Evolutionary conservation across 1,140 invertebrate species (phyloP).

Genomic region (Adoxophyes honmai): DNA sequence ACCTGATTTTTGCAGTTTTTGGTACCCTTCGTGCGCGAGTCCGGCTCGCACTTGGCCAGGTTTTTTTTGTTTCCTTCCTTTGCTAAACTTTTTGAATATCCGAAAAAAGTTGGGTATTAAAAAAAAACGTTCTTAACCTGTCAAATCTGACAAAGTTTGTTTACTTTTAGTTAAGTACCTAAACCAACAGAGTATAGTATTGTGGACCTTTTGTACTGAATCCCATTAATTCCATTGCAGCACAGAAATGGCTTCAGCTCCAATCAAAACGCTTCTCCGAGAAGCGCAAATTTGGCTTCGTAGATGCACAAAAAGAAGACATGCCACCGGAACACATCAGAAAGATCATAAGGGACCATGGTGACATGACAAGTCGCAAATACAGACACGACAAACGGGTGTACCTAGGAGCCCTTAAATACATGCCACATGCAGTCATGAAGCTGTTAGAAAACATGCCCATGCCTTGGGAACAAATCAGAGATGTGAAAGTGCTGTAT

Average conservation of each 20-base stretch:
- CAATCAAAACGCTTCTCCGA: constrained; percentile 98
- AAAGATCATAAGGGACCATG: constrained; percentile 99
- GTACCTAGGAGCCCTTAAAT: constrained; percentile 98
- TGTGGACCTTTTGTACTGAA: too few relatives aligned
- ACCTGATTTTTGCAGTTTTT: too few relatives aligned
- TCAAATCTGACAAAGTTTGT: too few relatives aligned
- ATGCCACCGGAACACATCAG: constrained; percentile 99
- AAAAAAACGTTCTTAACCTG: too few relatives aligned
- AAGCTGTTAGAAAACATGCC: constrained; percentile 99
- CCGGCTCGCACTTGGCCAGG: too few relatives aligned
- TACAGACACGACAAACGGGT: constrained; percentile 99
- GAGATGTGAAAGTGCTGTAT: constrained; percentile 98
- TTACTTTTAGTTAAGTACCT: too few relatives aligned
- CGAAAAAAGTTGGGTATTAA: too few relatives aligned
- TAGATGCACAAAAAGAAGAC: constrained; percentile 99
- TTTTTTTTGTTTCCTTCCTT: too few relatives aligned
- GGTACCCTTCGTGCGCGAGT: too few relatives aligned
- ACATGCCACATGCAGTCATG: constrained; percentile 99
- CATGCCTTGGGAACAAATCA: constrained; percentile 99
- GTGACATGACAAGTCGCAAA: constrained; percentile 99
- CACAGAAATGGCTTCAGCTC: constrained; percentile 98
- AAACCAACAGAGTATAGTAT: too few relatives aligned
- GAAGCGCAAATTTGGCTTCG: constrained; percentile 98
- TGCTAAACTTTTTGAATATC: too few relatives aligned
- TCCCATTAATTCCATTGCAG: constrained; percentile 60